These are phyloP conservation scores for Chaitophorus viminalis DNA, from an alignment of 2,888 invertebrate species.

Conservation along the genomic window DNA sequence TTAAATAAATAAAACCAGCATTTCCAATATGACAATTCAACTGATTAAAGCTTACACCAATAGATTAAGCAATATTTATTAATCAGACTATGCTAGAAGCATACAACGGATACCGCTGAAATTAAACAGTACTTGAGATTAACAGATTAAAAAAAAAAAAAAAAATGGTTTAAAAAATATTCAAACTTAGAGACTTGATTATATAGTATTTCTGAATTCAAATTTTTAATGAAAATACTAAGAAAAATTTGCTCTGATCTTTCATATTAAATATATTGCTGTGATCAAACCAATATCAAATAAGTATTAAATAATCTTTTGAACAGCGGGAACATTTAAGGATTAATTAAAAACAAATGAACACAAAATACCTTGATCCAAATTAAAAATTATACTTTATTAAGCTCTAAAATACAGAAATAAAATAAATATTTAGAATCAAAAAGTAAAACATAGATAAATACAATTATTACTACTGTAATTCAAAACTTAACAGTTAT, in stretches of 20 bases:
- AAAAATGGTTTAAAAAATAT: background rate
- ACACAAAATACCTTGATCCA: background rate
- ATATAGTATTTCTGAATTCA: background rate
- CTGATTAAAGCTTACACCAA: background rate
- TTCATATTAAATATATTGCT: no score
- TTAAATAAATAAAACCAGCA: slow-evolving; percentile 18
- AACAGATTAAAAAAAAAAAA: background rate
- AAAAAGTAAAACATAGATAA: slow-evolving; percentile 37
- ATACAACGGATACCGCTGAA: background rate
- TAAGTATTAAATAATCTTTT: background rate
- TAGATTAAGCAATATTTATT: background rate
- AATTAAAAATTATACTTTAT: slow-evolving; percentile 40
- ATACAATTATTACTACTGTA: slow-evolving; percentile 44
- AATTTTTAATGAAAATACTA: background rate
- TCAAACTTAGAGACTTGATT: background rate
- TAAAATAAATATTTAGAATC: slow-evolving; percentile 32
- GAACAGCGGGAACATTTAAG: background rate
- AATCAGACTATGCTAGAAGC: background rate
- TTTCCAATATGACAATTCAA: background rate
- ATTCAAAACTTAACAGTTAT: slow-evolving; percentile 43
- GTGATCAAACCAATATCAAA: background rate
- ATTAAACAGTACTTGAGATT: background rate
- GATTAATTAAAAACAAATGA: no score
- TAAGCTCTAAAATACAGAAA: slow-evolving; percentile 27
- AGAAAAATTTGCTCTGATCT: background rate